phyloP scores from a whole-genome alignment of 2,888 invertebrate species.

The Zygothrica quintamaculata region DNA sequence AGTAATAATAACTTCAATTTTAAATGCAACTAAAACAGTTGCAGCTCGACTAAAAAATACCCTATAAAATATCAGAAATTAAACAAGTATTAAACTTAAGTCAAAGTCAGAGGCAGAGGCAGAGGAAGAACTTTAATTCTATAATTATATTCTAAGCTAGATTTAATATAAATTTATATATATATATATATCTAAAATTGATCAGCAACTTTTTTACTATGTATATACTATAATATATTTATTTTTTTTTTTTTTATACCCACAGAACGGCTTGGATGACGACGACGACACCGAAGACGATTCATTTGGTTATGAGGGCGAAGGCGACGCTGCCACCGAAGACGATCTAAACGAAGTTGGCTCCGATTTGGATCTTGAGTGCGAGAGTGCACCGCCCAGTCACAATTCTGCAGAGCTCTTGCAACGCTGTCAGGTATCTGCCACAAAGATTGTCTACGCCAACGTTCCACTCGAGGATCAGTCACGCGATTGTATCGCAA shows the following conservation, averaged over 20 bases:
- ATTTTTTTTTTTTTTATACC: not conserved
- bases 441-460: conserved; percentile 58
- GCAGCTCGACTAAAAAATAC: conserved; percentile 1
- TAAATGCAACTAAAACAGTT: not conserved
- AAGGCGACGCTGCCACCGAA: conserved; percentile 77
- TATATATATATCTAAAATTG: too few relatives aligned
- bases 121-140: too few relatives aligned
- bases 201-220: too few relatives aligned
- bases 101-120: too few relatives aligned
- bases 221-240: too few relatives aligned
- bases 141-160: too few relatives aligned
- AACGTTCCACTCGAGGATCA: conserved; percentile 60
- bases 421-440: conserved; percentile 62
- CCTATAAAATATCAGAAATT: conserved; percentile 10
- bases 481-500: conserved; percentile 80
- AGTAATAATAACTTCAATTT: conserved; percentile 13
- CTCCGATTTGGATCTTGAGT: conserved; percentile 78
- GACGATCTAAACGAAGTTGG: conserved; percentile 81
- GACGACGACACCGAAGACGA: conserved; percentile 72
- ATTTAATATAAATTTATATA: too few relatives aligned
- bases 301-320: conserved; percentile 71
- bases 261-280: conserved; percentile 77
- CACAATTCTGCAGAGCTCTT: conserved; percentile 68
- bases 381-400: conserved; percentile 64
- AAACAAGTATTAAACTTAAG: too few relatives aligned